phyloP scores from a whole-genome alignment of 1,140 invertebrate species.

The Akabosia matsudoensis region DNA sequence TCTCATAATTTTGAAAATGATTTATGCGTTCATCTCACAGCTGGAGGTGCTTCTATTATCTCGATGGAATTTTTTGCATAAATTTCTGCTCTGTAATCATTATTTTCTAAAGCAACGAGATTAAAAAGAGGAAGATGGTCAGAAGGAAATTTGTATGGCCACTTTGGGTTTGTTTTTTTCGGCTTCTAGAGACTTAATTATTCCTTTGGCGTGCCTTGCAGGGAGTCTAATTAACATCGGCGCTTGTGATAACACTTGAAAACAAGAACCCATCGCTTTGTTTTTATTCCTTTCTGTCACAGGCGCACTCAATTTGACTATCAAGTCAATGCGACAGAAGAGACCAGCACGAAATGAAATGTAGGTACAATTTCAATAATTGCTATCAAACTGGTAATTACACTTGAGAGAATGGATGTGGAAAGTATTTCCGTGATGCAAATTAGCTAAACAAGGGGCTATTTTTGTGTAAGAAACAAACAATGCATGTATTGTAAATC shows the following conservation, averaged over 20 bases:
- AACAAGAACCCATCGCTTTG: background rate
- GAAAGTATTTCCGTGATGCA: background rate
- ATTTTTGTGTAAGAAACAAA: background rate
- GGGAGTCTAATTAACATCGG: slow-evolving; percentile 47
- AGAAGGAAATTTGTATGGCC: background rate
- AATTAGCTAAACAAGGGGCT: background rate
- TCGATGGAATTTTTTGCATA: slow-evolving; percentile 45
- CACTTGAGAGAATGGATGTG: background rate
- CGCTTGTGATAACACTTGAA: slow-evolving; percentile 28
- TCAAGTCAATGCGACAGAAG: too few relatives aligned
- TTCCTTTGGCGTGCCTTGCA: slow-evolving; percentile 44
- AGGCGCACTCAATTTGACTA: too few relatives aligned
- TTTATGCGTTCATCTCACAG: slow-evolving; percentile 46
- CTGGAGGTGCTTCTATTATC: slow-evolving; percentile 38
- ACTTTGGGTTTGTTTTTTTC: too few relatives aligned
- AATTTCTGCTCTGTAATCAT: slow-evolving; percentile 47
- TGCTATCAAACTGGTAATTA: too few relatives aligned
- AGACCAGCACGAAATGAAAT: too few relatives aligned
- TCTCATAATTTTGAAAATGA: slow-evolving; percentile 42
- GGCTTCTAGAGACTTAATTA: slow-evolving; percentile 39
- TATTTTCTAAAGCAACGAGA: slow-evolving; percentile 34
- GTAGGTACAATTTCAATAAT: too few relatives aligned
- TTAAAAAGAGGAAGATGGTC: background rate
- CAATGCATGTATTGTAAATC: background rate
- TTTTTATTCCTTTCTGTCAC: background rate